A percentile compares a stretch with the other conserved stretches of the same genome.
Evolutionary conservation across 2,113 vertebrate species (phyloP).

Genomic region (Festucalex cinctus): DNA sequence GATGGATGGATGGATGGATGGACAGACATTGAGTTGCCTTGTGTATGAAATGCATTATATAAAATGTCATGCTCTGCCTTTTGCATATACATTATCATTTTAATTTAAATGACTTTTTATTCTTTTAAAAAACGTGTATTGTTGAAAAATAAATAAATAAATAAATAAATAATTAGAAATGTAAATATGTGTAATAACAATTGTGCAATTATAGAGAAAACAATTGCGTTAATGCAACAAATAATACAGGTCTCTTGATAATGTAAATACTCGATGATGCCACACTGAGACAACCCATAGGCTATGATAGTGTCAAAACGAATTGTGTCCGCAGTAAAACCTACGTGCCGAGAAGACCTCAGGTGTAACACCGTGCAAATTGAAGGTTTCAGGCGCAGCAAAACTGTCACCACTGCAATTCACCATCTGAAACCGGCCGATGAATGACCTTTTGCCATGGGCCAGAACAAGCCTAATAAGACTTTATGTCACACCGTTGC

Average conservation of each 20-base stretch:
- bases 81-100: too few species aligned
- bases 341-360: neutral
- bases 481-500: neutral
- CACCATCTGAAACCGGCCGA: neutral
- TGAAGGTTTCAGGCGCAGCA: neutral
- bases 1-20: too few species aligned
- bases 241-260: conserved; percentile 25
- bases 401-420: neutral
- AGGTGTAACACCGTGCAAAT: neutral
- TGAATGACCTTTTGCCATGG: neutral
- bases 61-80: too few species aligned
- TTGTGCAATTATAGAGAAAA: too few species aligned
- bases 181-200: too few species aligned
- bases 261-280: neutral
- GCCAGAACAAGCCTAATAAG: neutral
- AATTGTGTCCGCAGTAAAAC: neutral
- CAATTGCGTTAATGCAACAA: conserved; percentile 27
- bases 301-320: neutral
- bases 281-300: neutral
- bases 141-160: too few species aligned
- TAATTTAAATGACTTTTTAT: too few species aligned
- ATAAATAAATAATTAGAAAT: too few species aligned
- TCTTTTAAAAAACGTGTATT: too few species aligned
- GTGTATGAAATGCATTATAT: too few species aligned
- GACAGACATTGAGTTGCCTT: too few species aligned